Evolutionary conservation across 2,888 invertebrate species (phyloP).

Genomic region (Thysanoteuthis rhombus): DNA sequence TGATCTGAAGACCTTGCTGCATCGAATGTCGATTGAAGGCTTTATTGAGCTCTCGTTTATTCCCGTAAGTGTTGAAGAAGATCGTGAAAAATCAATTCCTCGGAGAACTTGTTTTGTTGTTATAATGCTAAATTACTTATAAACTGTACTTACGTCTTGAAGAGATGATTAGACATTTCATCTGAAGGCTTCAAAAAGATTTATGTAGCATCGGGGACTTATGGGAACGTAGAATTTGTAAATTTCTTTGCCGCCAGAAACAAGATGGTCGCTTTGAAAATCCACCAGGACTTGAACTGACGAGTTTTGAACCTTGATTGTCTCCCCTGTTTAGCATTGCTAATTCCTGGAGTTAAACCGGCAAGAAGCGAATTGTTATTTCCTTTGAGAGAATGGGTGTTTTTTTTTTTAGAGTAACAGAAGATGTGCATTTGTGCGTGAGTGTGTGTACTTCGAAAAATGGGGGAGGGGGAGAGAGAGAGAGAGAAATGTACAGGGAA

Average conservation of each 20-base stretch:
- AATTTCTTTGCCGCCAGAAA: background rate
- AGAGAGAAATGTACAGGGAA: background rate
- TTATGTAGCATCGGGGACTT: background rate
- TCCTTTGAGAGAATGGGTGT: background rate
- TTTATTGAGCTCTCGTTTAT: background rate
- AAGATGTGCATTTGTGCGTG: fast-evolving
- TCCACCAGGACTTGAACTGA: background rate
- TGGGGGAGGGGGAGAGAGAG: background rate
- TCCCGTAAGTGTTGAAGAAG: background rate
- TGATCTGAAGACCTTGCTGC: too few relatives aligned
- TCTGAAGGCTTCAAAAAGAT: background rate
- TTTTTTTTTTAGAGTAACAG: background rate
- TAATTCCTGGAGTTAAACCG: background rate
- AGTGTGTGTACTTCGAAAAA: background rate
- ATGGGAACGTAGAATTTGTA: background rate
- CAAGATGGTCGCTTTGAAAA: background rate
- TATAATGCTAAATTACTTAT: background rate
- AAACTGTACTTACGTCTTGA: background rate
- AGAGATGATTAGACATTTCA: background rate
- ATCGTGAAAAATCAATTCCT: background rate
- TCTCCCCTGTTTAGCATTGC: background rate
- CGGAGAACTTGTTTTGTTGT: background rate
- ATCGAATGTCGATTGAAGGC: background rate
- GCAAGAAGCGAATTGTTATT: background rate
- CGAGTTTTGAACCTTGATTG: background rate